Evolutionary conservation across 2,888 invertebrate species (phyloP), one percentile per base, ranked within the genome.

Genomic region (Caenorhabditis sp.): DNA sequence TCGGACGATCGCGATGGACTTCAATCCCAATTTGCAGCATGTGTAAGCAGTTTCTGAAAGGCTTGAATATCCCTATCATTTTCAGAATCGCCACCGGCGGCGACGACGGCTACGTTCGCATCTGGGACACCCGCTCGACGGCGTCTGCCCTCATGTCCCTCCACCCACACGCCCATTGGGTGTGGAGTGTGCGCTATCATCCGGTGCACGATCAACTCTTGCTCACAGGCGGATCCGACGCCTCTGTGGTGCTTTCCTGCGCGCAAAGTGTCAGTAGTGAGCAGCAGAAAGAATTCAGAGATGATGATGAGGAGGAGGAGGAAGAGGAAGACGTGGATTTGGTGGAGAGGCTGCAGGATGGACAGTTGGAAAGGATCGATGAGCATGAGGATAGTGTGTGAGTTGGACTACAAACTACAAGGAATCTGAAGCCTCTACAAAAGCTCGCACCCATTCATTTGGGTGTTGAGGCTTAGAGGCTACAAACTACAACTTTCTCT

Each of bases 331-430:
- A n/a, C 44, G 80, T 74, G 2, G 84, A 84, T 14, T 41, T 61
- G 41, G 64, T 73, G 14, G 87, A 82, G 26, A 75, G 80, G 22
- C 70, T 90, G 64, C 95, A 95, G 86, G 98, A 98, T 93, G 88
- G 88, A n/a, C 82, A 82, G 28, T 56, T 89, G 64, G 97, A 97
- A 1, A 95, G 97, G 0, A 94, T 97, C 92, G 97, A 98, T 92
- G 96, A 97, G 90, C 98, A 99, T 92, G 98, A 98, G 93, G 98
- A 99, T 93, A 96, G 97, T 7, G 98, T 99, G 19, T 99, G 98
- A 72, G 87, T 81, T 16, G 24, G 22, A 14, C 49, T 28, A 22
- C 58, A 31, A 31, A 58, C 58, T 58, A 31, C 54, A n/a, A 54
- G 6, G 26, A 51, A 24, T 1, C 24, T 22, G 19, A 10, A 10